Evolutionary conservation across 2,888 invertebrate genomes (phyloP).

Genomic region (Eutolmus rufibarbis): DNA sequence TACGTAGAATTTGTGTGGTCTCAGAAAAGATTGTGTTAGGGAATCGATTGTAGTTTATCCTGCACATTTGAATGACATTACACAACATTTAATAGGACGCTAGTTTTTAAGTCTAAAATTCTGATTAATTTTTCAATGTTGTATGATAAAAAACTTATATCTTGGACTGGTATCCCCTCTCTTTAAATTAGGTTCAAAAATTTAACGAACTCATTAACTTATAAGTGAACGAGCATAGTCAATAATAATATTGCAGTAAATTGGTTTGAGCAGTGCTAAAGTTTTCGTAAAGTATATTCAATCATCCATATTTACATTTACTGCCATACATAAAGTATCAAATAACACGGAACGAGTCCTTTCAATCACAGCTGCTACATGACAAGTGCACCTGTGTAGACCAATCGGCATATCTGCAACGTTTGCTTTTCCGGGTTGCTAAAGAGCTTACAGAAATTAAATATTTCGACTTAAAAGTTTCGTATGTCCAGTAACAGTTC

Average conservation of each 20-base stretch:
- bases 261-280: neutral
- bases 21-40: too few relatives aligned
- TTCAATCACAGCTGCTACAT: neutral
- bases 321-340: neutral
- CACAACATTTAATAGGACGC: too few relatives aligned
- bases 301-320: neutral
- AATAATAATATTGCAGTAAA: neutral
- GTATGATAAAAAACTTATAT: too few relatives aligned
- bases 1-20: too few relatives aligned
- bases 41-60: too few relatives aligned
- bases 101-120: too few relatives aligned
- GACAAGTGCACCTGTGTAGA: neutral
- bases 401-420: neutral
- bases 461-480: neutral
- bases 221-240: too few relatives aligned
- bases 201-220: too few relatives aligned
- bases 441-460: conserved; percentile 1
- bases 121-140: too few relatives aligned
- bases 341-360: neutral
- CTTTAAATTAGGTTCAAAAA: too few relatives aligned
- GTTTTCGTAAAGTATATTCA: neutral
- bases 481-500: neutral
- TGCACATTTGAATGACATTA: too few relatives aligned
- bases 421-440: neutral
- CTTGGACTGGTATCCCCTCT: too few relatives aligned